Conservation (phyloP, 64 coral and sea anemone genomes). For the Pachyseris speciosa region DNA sequence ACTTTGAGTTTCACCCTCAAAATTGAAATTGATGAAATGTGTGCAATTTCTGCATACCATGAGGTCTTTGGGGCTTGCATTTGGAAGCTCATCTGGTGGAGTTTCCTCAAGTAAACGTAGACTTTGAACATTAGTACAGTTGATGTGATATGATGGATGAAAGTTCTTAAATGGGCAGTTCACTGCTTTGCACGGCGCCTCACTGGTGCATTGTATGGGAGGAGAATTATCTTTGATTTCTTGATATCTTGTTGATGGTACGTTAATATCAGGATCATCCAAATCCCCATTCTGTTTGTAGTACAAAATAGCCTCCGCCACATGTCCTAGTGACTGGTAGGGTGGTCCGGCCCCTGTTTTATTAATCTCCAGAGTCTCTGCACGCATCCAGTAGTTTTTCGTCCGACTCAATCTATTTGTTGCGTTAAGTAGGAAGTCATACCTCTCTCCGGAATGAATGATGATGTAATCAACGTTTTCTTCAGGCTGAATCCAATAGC, state of each 20-base stretch:
- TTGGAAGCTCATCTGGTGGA: conserved; percentile 34
- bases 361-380: conserved; percentile 62
- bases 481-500: conserved; percentile 46
- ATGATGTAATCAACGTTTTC: conserved; percentile 66
- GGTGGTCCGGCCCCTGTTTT: not conserved
- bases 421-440: conserved; percentile 69
- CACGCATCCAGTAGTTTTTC: conserved; percentile 60
- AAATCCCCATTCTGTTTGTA: not conserved
- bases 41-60: not conserved
- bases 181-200: conserved; percentile 39
- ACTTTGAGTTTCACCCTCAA: conserved; percentile 36
- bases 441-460: conserved; percentile 73
- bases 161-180: conserved; percentile 71
- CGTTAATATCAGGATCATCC: conserved; percentile 1
- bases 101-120: conserved; percentile 36
- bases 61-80: not conserved
- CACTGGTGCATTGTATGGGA: not conserved
- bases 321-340: conserved; percentile 9
- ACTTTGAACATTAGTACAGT: conserved; percentile 29
- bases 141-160: not conserved
- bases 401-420: not conserved
- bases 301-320: conserved; percentile 62
- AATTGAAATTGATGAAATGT: conserved; percentile 66
- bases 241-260: not conserved
- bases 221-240: not conserved